phyloP scores from a whole-genome alignment of 2,113 vertebrate species.

The Scortum barcoo region DNA sequence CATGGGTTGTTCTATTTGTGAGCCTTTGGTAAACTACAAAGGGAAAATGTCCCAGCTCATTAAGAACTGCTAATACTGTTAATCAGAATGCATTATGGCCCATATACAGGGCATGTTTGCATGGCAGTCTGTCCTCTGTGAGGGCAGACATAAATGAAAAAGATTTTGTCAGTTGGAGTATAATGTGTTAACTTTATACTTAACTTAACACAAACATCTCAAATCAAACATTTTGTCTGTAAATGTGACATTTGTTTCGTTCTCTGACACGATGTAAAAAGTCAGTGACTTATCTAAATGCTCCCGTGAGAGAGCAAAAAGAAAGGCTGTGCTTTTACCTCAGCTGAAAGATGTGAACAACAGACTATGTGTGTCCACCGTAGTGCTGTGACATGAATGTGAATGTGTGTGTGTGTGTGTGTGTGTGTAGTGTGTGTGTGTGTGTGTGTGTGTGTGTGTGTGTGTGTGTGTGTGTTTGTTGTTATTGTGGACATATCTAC shows the following conservation, averaged over 20 bases:
- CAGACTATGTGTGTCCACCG: constrained; percentile 32
- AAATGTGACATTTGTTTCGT: constrained; percentile 4
- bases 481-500: constrained; percentile 52
- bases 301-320: constrained; percentile 33
- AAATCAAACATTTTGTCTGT: constrained; percentile 8
- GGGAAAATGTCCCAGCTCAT: neutral
- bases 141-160: constrained; percentile 33
- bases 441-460: constrained; percentile 51
- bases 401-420: constrained; percentile 33
- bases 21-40: neutral
- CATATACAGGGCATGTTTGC: neutral
- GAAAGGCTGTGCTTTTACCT: constrained; percentile 71
- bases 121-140: constrained; percentile 34
- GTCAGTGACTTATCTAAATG: constrained; percentile 61
- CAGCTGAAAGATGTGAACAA: constrained; percentile 77
- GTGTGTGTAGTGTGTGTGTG: constrained; percentile 53
- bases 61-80: constrained; percentile 1
- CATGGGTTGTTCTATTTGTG: neutral
- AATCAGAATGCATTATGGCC: constrained; percentile 12
- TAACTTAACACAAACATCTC: constrained; percentile 57
- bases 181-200: constrained; percentile 12
- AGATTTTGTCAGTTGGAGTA: neutral
- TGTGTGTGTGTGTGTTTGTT: constrained; percentile 38
- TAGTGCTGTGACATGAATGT: constrained; percentile 48
- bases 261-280: constrained; percentile 44